Base-by-base conservation (phyloP, 1,140 invertebrate species). In the Maniola jurtina region DNA sequence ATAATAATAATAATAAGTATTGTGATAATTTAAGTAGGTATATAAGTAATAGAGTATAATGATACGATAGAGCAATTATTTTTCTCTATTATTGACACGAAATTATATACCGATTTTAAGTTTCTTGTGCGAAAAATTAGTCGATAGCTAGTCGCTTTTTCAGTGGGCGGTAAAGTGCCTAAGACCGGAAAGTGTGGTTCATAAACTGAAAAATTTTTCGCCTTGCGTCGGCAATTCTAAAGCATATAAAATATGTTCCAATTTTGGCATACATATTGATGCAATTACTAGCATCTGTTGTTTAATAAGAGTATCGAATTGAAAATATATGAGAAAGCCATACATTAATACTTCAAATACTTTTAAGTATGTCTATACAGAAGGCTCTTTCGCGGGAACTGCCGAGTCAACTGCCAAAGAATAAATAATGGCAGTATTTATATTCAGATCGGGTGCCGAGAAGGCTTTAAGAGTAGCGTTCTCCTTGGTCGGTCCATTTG, bases 381-480 rank as follows among this genome's bases (percentile, higher is more conserved):
- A 55, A 54, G 56, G n/a, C 48, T 61, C 55, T 52, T 52, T 45
- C 54, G 58, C 15, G 64, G 64, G 56, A 64, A 71, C 57, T 72
- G 68, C 60, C 50, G 68, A 75, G 73, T 73, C 59, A 78, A 75
- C 71, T 72, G 70, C 64, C 72, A 62, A 70, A 70, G 74, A 76
- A 79, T 79, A 74, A 79, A 76, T 76, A 76, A 76, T 76, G 67
- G 50, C 55, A 56, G 68, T 68, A 72, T 79, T 76, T 76, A 72
- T 76, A 79, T 79, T 79, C 76, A 72, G 72, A 68, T 70, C 76
- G 62, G 70, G 76, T 71, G 50, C 64, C 58, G 57, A 48, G 47
- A 66, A 70, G 68, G 70, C 70, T 72, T 65, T 68, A 66, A 64
- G 61, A 63, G 60, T 57, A 42, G 42, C 66, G 58, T 54, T 50